phyloP scores from a whole-genome alignment of 2,888 invertebrate genomes.

The Phorcus lineatus region DNA sequence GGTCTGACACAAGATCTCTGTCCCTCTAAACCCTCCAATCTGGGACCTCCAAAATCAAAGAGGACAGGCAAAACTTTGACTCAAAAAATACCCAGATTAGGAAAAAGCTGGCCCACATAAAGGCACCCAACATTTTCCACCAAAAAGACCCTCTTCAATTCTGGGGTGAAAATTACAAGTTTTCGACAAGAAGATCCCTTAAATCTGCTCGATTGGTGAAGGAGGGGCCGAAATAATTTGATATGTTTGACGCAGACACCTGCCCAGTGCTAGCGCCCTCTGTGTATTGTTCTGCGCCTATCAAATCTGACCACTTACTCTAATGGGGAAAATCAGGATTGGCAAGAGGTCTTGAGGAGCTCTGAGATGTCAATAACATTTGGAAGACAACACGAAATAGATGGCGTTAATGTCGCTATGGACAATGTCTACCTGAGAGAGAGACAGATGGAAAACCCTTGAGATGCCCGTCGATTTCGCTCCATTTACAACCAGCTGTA shows the following conservation, averaged over 20 bases:
- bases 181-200: conserved; percentile 17
- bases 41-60: not conserved
- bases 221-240: not conserved
- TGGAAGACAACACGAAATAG: not conserved
- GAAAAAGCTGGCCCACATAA: not conserved
- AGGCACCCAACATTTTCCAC: not conserved
- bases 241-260: conserved; percentile 12
- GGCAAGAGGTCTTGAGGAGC: not conserved
- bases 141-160: not conserved
- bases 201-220: not conserved
- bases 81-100: not conserved
- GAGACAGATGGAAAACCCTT: conserved; percentile 4
- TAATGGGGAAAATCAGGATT: not conserved
- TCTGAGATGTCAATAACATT: not conserved
- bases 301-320: conserved; percentile 16
- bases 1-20: not conserved
- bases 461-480: not conserved
- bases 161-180: conserved; percentile 7
- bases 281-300: not conserved
- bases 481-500: not conserved
- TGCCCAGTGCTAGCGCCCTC: conserved; percentile 7
- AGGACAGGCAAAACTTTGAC: not conserved
- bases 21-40: not conserved
- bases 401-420: not conserved
- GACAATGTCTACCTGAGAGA: conserved; percentile 19